Evolutionary conservation across 2,113 vertebrate species (phyloP).

Genomic region (Phodopus roborovskii): DNA sequence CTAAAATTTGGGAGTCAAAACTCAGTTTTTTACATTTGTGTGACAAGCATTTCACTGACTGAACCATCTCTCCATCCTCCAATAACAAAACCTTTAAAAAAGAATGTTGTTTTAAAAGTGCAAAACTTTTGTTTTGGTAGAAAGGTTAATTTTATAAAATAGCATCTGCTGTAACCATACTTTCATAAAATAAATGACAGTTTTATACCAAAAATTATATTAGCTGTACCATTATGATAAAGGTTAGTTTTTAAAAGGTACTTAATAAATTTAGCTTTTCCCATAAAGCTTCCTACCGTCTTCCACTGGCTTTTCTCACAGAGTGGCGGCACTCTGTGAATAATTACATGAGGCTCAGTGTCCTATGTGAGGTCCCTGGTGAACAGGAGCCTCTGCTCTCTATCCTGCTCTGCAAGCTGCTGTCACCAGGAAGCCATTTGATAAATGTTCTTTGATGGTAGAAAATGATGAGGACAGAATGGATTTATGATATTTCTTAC

Average conservation of each 20-base stretch:
- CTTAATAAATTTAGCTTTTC: slow-evolving; percentile 8
- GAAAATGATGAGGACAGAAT: slow-evolving; percentile 71
- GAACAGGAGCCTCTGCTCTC: neutral
- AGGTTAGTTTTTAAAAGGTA: neutral
- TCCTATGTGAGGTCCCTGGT: neutral
- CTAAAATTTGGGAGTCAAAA: neutral
- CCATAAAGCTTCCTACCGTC: neutral
- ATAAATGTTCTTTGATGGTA: slow-evolving; percentile 75
- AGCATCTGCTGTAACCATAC: slow-evolving; percentile 16
- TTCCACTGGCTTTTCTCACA: slow-evolving; percentile 26
- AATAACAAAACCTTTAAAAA: slow-evolving; percentile 9
- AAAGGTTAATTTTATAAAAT: slow-evolving; percentile 51
- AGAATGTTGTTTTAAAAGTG: neutral
- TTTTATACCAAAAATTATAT: neutral
- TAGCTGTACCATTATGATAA: slow-evolving; percentile 5
- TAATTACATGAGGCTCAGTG: neutral
- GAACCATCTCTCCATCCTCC: neutral
- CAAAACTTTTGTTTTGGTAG: slow-evolving; percentile 12
- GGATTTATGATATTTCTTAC: slow-evolving; percentile 74
- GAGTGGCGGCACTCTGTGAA: neutral
- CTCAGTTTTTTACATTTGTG: neutral
- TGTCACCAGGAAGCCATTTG: slow-evolving; percentile 52
- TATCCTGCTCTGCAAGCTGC: slow-evolving; percentile 14
- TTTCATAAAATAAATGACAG: slow-evolving; percentile 38
- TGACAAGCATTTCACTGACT: neutral